A percentile compares a stretch with the other conserved stretches of the same genome.
phyloP scores from a whole-genome alignment of 2,797 vertebrate species.

The Tympanoctomys barrerae region DNA sequence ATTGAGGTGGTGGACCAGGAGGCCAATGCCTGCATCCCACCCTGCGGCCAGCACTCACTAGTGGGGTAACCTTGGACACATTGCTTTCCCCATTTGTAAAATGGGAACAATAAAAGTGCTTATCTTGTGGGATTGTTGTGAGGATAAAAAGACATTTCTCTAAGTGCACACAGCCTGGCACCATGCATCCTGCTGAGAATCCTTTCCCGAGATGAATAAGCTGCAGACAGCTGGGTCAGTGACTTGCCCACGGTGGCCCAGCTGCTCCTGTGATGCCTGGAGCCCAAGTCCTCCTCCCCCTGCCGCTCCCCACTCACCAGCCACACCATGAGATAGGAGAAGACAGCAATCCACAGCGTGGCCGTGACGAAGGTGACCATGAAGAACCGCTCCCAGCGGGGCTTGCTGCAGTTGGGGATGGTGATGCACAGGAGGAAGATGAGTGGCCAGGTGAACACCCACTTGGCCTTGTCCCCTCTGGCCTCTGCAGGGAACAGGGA shows the following conservation, averaged over 20 bases:
- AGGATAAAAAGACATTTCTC: neutral
- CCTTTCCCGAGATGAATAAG: neutral
- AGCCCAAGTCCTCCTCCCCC: neutral
- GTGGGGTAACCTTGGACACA: neutral
- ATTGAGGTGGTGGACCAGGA: neutral
- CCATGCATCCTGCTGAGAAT: rapidly evolving
- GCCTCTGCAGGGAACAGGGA: constrained; percentile 83
- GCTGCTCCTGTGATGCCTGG: neutral
- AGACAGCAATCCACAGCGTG: constrained; percentile 97
- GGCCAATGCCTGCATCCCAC: neutral
- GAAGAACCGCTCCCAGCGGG: constrained; percentile 96
- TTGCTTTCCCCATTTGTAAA: constrained; percentile 32
- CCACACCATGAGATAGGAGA: constrained; percentile 99
- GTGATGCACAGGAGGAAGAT: constrained; percentile 93
- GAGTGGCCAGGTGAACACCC: constrained; percentile 96
- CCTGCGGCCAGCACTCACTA: neutral
- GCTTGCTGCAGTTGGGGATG: constrained; percentile 96
- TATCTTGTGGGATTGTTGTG: too few species aligned
- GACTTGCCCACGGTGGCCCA: neutral
- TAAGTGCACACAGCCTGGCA: rapidly evolving
- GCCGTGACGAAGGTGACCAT: constrained; percentile 97
- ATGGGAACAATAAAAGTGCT: neutral
- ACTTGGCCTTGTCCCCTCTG: constrained; percentile 92
- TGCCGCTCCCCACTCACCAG: constrained; percentile 91
- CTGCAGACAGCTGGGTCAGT: neutral